Evolutionary conservation across 2,888 invertebrate genomes (phyloP).

Genomic region (Leucoma salicis): DNA sequence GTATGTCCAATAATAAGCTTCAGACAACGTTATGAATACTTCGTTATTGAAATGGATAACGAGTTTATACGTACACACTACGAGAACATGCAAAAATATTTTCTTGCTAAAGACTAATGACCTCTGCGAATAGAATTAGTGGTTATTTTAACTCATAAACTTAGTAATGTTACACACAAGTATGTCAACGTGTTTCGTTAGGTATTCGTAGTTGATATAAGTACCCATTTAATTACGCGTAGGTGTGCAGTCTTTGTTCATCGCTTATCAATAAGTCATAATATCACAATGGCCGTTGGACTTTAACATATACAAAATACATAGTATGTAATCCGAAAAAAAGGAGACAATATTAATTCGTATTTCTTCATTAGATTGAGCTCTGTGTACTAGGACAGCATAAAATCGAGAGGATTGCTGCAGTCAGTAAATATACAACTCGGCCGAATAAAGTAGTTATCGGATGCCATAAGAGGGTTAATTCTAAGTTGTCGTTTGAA

Average conservation of each 20-base stretch:
- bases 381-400: constrained; percentile 44
- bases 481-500: constrained; percentile 44
- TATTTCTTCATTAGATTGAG: constrained; percentile 42
- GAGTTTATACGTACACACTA: constrained; percentile 19
- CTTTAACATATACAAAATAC: constrained; percentile 12
- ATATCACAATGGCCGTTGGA: constrained; percentile 16
- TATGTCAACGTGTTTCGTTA: not conserved
- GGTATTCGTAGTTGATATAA: no score
- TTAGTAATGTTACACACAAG: not conserved
- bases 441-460: constrained; percentile 42
- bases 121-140: constrained; percentile 30
- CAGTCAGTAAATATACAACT: constrained; percentile 35
- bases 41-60: constrained; percentile 25
- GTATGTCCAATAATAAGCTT: constrained; percentile 21
- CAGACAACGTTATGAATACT: constrained; percentile 20
- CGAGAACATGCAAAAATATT: constrained; percentile 25
- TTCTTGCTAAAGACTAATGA: constrained; percentile 34
- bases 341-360: constrained; percentile 28
- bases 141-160: constrained; percentile 11
- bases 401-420: constrained; percentile 37
- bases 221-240: no score
- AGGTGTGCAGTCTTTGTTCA: constrained; percentile 19
- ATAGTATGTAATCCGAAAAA: constrained; percentile 16
- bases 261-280: constrained; percentile 30
- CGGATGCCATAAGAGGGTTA: constrained; percentile 34